Conservation (phyloP, 2,888 invertebrate species). For the Lagria hirta region DNA sequence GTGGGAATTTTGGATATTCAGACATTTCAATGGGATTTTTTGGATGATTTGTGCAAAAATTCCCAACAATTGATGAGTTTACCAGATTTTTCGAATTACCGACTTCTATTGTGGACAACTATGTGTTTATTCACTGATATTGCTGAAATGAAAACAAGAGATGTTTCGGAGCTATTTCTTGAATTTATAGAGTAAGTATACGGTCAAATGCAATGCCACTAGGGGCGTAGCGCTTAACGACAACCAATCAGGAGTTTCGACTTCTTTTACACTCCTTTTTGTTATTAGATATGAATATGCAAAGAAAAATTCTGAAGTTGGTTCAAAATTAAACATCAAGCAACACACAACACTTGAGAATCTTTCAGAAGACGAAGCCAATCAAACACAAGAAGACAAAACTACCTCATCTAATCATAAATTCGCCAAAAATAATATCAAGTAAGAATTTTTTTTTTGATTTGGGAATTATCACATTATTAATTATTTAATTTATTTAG, state of each 20-base stretch:
- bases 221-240: too few relatives aligned
- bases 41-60: constrained; percentile 42
- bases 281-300: constrained; percentile 60
- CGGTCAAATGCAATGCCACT: too few relatives aligned
- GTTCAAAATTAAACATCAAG: constrained; percentile 59
- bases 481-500: constrained; percentile 43
- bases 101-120: constrained; percentile 78
- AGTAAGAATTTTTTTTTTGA: constrained; percentile 33
- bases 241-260: neutral
- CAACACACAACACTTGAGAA: constrained; percentile 48
- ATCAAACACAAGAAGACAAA: constrained; percentile 46
- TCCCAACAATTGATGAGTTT: constrained; percentile 55
- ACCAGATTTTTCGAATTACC: constrained; percentile 74
- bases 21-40: constrained; percentile 38
- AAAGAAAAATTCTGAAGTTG: constrained; percentile 60
- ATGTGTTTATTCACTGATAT: constrained; percentile 73
- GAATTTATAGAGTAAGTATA: constrained; percentile 66
- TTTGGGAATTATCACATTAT: neutral
- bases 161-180: constrained; percentile 77
- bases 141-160: constrained; percentile 78
- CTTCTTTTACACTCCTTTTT: constrained; percentile 1
- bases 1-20: constrained; percentile 13
- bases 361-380: constrained; percentile 44
- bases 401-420: constrained; percentile 37
- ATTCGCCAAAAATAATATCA: constrained; percentile 36